These are phyloP conservation scores for Dicranocentrus wangi DNA, from an alignment of 2,888 invertebrate species.

Conservation along the genomic window DNA sequence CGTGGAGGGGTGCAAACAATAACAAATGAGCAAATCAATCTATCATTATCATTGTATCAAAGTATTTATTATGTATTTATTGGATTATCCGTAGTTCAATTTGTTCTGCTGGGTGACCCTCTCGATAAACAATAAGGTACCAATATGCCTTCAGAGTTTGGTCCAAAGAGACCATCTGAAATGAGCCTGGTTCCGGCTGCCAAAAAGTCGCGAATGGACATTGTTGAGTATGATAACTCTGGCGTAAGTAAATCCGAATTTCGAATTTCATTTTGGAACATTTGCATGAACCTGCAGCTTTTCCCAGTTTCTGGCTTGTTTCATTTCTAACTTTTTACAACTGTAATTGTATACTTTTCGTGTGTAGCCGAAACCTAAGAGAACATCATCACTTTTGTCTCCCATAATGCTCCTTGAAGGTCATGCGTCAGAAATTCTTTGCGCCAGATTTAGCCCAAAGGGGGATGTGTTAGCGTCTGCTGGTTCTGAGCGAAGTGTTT, in stretches of 20 bases:
- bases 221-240: slow-evolving; percentile 64
- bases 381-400: slow-evolving; percentile 90
- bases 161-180: slow-evolving; percentile 43
- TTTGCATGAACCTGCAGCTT: too few relatives aligned
- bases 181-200: slow-evolving; percentile 56
- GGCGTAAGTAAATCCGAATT: slow-evolving; percentile 31
- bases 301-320: neutral
- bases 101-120: too few relatives aligned
- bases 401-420: slow-evolving; percentile 97
- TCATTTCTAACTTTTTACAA: neutral
- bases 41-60: too few relatives aligned
- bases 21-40: too few relatives aligned
- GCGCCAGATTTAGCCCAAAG: slow-evolving; percentile 95
- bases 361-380: slow-evolving; percentile 76
- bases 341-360: too few relatives aligned
- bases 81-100: too few relatives aligned
- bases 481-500: slow-evolving; percentile 95
- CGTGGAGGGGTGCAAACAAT: too few relatives aligned
- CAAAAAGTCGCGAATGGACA: slow-evolving; percentile 67
- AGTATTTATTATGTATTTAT: too few relatives aligned
- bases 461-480: slow-evolving; percentile 94
- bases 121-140: too few relatives aligned
- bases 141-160: slow-evolving; percentile 47
- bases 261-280: too few relatives aligned
- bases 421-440: slow-evolving; percentile 96